Base-by-base conservation (phyloP, 2,113 vertebrate genomes). In the Ibidorhyncha struthersii region DNA sequence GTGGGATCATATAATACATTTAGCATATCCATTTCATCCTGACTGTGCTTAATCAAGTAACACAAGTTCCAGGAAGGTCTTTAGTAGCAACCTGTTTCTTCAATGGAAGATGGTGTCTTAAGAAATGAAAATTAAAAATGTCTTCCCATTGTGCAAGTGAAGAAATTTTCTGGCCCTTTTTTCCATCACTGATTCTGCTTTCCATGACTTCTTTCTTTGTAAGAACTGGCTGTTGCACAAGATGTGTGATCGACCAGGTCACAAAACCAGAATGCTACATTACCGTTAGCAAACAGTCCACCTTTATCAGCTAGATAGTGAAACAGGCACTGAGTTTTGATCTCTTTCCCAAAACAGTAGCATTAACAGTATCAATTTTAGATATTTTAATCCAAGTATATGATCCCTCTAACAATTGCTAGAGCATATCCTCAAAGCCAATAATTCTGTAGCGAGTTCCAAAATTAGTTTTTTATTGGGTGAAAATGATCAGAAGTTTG, bases 201-300 rank as follows among this genome's bases (percentile, higher is more conserved):
- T 36, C 4, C 9, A 29, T 3, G 25, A 41, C 34, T 82, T 52
- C 32, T 36, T 43, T 18, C 50, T 81, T 49, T 17, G 14, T 62
- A 74, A 74, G 6, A 85, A 59, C 27, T 18, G 16, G 16, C 19
- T 67, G 12, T 40, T 71, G 11, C 2, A 2, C n/a, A 71, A 67
- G 21, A 85, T 0, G 1, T 5, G 3, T 59, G 34, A 63, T 6
- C 0, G 0, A n/a, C 12, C 20, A 83, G 36, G 82, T 36, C n/a
- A 58, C 30, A 93, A 85, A 67, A 29, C 41, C 49, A 83, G n/a
- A 69, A 76, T 1, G 1, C 45, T 79, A 55, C 13, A 8, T 5
- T 29, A 50, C 22, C 5, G 2, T 10, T 41, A 71, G 1, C 0
- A 36, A 30, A 58, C n/a, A 36, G 30, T 32, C 38, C 56, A 23